Evolutionary conservation across 2,113 vertebrate genomes (phyloP), one percentile per base, ranked within the genome.

Genomic region (Syrmaticus mikado): DNA sequence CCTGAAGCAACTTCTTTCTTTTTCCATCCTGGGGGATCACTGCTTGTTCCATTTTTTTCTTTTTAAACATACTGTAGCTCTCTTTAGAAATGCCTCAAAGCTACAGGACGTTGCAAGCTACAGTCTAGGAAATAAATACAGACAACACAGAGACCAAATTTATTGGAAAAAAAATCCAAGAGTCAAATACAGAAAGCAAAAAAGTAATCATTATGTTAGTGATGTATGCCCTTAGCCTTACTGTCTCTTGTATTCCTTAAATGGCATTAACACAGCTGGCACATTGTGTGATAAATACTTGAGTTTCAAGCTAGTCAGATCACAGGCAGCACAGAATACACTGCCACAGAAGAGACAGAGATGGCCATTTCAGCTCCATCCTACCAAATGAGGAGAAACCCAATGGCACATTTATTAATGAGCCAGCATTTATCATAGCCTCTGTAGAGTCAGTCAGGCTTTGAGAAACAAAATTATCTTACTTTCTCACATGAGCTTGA

Each of bases 21-120:
- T 73, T 36, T 73, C 58, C 73, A 80, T 9, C 46, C 36, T 61
- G 22, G 12, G 6, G 62, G 38, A 82, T 43, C 40, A 65, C 8
- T n/a, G 71, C n/a, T 66, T 84, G 77, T 62, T 93, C 60, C 60
- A 60, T 25, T 90, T 90, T 77, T 85, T 80, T 72, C 25, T 83
- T 45, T 61, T 52, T 38, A 82, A 68, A 66, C 41, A 66, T 14
- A 28, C 0, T 67, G 34, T 25, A 91, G 46, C 50, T 80, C 86
- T 92, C 73, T 34, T 60, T 6, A 89, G 73, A 93, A 94, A 86
- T 5, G 10, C 16, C 52, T 46, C 43, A 65, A 38, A 57, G 77
- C 55, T 74, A 53, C 73, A 70, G 60, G 30, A 48, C 75, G 43
- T 28, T 68, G 57, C 48, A 71, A 89, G 73, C 79, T 67, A 58